Conservation (phyloP, 2,113 vertebrate species). For the Dinomys branickii region DNA sequence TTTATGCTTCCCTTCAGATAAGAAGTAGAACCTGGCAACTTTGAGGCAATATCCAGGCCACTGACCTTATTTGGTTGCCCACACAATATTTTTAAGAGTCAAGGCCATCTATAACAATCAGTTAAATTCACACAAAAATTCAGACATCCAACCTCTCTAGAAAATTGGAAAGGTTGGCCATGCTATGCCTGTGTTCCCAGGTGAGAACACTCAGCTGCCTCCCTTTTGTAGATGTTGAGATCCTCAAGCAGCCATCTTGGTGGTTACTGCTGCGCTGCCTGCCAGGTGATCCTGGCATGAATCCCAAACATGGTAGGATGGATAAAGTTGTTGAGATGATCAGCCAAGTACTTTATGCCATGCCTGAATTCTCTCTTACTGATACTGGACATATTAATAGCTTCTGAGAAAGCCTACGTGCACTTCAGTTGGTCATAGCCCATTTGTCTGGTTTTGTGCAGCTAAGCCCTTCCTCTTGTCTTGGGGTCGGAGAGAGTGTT, state of each 20-base stretch:
- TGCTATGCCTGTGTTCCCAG: neutral
- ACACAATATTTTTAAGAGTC: constrained; percentile 23
- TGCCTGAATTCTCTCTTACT: neutral
- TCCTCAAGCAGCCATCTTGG: neutral
- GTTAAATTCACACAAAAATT: neutral
- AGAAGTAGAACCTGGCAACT: constrained; percentile 5
- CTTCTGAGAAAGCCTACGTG: neutral
- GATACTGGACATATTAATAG: neutral
- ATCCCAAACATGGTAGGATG: neutral
- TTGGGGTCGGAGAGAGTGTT: neutral
- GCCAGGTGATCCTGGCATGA: neutral
- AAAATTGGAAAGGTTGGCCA: neutral
- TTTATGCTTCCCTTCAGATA: neutral
- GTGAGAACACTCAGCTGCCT: neutral
- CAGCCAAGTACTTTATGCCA: neutral
- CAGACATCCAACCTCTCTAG: neutral
- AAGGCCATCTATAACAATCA: neutral
- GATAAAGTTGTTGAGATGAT: neutral
- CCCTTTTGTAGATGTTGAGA: neutral
- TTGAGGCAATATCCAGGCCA: neutral
- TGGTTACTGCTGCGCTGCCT: neutral
- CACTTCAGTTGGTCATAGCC: neutral
- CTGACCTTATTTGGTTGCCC: neutral
- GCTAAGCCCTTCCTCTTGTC: neutral
- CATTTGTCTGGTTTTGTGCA: neutral